Evolutionary conservation across 1,140 invertebrate species (phyloP).

Genomic region (Drosophila kohkoa): DNA sequence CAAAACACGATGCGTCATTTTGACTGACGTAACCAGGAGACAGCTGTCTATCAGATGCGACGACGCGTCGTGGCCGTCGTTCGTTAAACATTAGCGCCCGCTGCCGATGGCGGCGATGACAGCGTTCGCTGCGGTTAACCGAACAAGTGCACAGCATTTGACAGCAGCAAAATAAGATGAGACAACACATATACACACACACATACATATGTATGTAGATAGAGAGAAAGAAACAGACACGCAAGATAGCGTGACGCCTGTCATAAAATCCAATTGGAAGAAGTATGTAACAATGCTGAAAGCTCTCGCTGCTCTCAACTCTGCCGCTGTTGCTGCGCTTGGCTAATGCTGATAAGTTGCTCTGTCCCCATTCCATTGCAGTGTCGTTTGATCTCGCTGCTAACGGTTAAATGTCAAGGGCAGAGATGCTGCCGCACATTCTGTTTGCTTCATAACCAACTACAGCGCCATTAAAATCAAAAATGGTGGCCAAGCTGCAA

Average conservation of each 20-base stretch:
- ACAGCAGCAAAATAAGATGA: slow-evolving; percentile 26
- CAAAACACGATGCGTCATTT: slow-evolving; percentile 85
- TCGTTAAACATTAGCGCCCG: slow-evolving; percentile 71
- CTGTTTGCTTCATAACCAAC: slow-evolving; percentile 79
- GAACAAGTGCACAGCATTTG: slow-evolving; percentile 79
- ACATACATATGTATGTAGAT: not conserved
- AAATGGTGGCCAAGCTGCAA: slow-evolving; percentile 82
- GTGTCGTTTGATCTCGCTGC: slow-evolving; percentile 32
- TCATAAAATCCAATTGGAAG: slow-evolving; percentile 34
- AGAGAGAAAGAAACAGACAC: slow-evolving; percentile 1
- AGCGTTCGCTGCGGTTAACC: slow-evolving; percentile 75
- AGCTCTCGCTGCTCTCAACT: slow-evolving; percentile 17
- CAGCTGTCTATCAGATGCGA: slow-evolving; percentile 84
- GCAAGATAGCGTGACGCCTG: slow-evolving; percentile 27
- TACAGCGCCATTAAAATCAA: slow-evolving; percentile 68
- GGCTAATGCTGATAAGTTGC: not conserved
- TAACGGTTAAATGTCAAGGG: slow-evolving; percentile 58
- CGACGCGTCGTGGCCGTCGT: slow-evolving; percentile 43
- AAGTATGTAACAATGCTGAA: not conserved
- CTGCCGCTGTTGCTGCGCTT: not conserved
- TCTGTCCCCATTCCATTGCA: not conserved
- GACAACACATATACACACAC: slow-evolving; percentile 18
- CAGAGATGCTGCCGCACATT: slow-evolving; percentile 48
- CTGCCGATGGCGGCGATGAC: slow-evolving; percentile 79
- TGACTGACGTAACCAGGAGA: slow-evolving; percentile 85